These are phyloP conservation scores for Tetropium fuscum DNA, from an alignment of 2,888 invertebrate species.

Conservation along the genomic window DNA sequence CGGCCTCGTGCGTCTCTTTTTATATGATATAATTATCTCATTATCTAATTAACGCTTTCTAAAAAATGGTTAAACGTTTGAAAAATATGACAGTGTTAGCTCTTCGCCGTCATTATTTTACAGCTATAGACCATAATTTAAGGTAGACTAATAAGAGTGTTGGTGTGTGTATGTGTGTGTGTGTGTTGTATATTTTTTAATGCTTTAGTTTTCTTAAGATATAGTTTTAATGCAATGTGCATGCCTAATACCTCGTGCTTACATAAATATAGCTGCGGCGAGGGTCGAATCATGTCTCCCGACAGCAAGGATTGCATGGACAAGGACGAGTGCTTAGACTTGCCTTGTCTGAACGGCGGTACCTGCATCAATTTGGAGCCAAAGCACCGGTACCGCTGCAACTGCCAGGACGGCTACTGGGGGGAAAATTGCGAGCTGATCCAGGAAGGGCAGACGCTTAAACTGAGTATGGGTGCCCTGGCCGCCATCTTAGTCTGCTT, in stretches of 20 bases:
- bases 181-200: no score
- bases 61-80: no score
- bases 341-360: constrained; percentile 94
- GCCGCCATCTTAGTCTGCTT: constrained; percentile 98
- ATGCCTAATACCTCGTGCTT: constrained; percentile 33
- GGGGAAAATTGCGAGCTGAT: constrained; percentile 95
- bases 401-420: constrained; percentile 93
- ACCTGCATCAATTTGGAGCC: constrained; percentile 94
- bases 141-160: not conserved
- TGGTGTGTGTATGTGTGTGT: constrained; percentile 2
- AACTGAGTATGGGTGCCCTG: constrained; percentile 96
- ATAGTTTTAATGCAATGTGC: constrained; percentile 10
- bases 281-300: constrained; percentile 90
- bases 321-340: constrained; percentile 95
- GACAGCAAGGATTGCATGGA: constrained; percentile 95
- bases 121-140: no score
- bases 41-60: no score
- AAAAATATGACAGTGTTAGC: no score
- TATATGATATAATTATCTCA: no score
- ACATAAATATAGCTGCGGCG: constrained; percentile 82
- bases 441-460: constrained; percentile 94
- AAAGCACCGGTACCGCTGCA: constrained; percentile 86
- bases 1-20: no score
- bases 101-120: no score
- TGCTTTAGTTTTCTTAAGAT: no score